Evolutionary conservation across 2,797 vertebrate species (phyloP).

Genomic region (Alauda arvensis): DNA sequence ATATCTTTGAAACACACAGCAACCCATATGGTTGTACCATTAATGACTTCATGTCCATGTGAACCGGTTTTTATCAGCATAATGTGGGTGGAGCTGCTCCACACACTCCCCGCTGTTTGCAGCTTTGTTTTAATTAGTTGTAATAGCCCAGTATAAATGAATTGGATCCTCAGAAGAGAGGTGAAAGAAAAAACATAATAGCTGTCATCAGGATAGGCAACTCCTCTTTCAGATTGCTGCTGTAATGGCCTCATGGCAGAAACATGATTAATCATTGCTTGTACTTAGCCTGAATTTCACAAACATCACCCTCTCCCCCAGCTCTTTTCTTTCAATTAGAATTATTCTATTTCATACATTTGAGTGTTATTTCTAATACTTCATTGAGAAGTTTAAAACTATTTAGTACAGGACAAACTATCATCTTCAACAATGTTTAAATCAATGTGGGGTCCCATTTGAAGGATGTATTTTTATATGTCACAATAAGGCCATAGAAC

Average conservation of each 20-base stretch:
- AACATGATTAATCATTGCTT: not conserved
- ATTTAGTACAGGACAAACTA: not conserved
- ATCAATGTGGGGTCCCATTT: not conserved
- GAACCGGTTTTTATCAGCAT: not conserved
- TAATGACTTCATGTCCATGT: not conserved
- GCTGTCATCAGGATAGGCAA: not conserved
- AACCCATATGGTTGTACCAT: not conserved
- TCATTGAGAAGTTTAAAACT: not conserved
- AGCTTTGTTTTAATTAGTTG: not conserved
- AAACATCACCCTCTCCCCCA: not conserved
- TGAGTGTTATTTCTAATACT: not conserved
- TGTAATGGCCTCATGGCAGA: not conserved
- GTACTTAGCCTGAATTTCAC: not conserved
- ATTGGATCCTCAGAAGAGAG: not conserved
- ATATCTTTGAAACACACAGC: not conserved
- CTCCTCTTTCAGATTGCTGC: not conserved
- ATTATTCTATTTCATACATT: not conserved
- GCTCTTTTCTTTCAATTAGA: not conserved
- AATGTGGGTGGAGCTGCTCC: fast-evolving
- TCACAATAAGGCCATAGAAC: not conserved
- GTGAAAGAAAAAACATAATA: not conserved
- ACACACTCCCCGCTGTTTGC: not conserved
- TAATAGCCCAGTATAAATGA: not conserved
- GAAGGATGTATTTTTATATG: not conserved
- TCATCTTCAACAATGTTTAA: not conserved